phyloP scores from a whole-genome alignment of 2,113 vertebrate genomes.

The Perca fluviatilis region DNA sequence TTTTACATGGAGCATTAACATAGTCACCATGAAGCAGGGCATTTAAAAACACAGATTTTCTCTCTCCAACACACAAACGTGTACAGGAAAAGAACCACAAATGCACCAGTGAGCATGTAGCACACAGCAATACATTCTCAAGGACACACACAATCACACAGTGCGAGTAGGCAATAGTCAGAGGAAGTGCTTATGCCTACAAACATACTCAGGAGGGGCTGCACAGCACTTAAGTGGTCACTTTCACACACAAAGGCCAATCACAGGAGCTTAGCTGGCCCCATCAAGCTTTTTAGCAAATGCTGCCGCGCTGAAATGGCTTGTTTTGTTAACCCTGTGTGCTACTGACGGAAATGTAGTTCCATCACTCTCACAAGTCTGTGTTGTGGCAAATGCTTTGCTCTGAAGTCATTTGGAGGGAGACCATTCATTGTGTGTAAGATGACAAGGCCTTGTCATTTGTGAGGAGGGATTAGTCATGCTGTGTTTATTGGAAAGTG shows the following conservation, averaged over 20 bases:
- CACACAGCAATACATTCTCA: slow-evolving; percentile 28
- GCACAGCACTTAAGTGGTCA: slow-evolving; percentile 69
- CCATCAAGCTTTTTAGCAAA: slow-evolving; percentile 67
- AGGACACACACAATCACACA: slow-evolving; percentile 17
- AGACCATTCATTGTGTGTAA: slow-evolving; percentile 47
- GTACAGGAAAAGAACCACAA: slow-evolving; percentile 35
- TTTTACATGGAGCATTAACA: not conserved
- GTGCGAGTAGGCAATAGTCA: slow-evolving; percentile 55
- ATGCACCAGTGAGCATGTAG: slow-evolving; percentile 41
- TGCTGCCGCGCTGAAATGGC: slow-evolving; percentile 49
- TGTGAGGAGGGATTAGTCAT: slow-evolving; percentile 73
- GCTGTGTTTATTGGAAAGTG: slow-evolving; percentile 59
- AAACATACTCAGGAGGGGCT: slow-evolving; percentile 63
- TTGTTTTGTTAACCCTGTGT: slow-evolving; percentile 58
- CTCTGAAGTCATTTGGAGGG: slow-evolving; percentile 69
- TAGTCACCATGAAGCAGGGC: not conserved
- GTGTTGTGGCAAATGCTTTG: slow-evolving; percentile 44
- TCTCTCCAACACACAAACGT: slow-evolving; percentile 1
- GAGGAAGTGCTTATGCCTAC: slow-evolving; percentile 76
- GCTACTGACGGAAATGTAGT: slow-evolving; percentile 24
- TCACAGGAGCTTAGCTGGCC: slow-evolving; percentile 74
- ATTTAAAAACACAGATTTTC: not conserved
- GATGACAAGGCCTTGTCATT: slow-evolving; percentile 65
- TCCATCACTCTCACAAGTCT: slow-evolving; percentile 44
- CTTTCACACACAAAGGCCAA: slow-evolving; percentile 73